These are phyloP conservation scores for Malacosoma neustria DNA, from an alignment of 2,888 invertebrate species.

Conservation along the genomic window DNA sequence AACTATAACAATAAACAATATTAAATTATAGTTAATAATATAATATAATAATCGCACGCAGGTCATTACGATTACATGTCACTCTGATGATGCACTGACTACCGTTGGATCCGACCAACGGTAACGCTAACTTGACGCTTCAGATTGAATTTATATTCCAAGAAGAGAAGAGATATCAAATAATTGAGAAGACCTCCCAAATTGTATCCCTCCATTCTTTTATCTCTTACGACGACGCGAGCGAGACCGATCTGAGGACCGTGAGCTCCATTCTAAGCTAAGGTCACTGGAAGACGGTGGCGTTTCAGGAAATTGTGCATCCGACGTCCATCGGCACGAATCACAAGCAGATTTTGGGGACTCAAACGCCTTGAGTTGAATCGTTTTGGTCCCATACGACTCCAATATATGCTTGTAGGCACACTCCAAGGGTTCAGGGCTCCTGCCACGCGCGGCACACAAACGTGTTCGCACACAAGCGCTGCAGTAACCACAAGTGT, in stretches of 20 bases:
- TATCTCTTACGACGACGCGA: constrained; percentile 58
- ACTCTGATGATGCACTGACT: no score
- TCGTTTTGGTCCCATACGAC: constrained; percentile 41
- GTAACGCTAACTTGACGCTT: background rate
- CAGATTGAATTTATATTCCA: constrained; percentile 14
- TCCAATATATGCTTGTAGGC: constrained; percentile 69
- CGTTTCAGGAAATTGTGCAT: constrained; percentile 66
- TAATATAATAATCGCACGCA: background rate
- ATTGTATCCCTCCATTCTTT: background rate
- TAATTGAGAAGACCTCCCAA: background rate
- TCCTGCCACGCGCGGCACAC: constrained; percentile 53
- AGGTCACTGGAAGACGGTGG: constrained; percentile 58
- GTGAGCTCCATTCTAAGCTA: constrained; percentile 62
- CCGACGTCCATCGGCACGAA: constrained; percentile 65
- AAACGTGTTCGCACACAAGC: constrained; percentile 60
- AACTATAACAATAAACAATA: no score
- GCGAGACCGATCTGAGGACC: constrained; percentile 46
- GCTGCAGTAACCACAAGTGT: constrained; percentile 64
- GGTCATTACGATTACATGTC: background rate
- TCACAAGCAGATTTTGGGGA: constrained; percentile 47
- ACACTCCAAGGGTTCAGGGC: constrained; percentile 57
- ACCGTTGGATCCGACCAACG: background rate
- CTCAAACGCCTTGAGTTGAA: constrained; percentile 35
- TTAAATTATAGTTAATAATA: background rate
- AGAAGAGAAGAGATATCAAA: no score